A percentile compares a stretch with the other conserved stretches of the same genome.
Conservation (phyloP, 2,888 invertebrate species). For the Pseudococcus longispinus region DNA sequence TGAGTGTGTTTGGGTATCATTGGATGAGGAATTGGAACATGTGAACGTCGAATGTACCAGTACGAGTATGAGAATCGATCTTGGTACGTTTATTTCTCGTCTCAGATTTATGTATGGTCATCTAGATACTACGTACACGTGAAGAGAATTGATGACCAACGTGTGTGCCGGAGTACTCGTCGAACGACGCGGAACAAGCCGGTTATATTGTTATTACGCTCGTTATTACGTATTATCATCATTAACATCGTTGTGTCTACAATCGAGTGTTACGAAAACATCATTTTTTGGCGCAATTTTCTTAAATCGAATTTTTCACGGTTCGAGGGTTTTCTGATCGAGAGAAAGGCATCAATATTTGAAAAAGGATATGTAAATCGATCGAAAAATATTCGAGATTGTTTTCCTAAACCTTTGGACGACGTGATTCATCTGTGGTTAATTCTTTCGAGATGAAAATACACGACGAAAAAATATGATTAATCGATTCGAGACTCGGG, state of each 20-base stretch:
- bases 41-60: background rate
- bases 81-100: background rate
- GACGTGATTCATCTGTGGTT: background rate
- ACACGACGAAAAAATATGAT: background rate
- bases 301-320: background rate
- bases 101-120: background rate
- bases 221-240: background rate
- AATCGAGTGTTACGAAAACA: background rate
- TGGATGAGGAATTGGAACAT: slow-evolving; percentile 34
- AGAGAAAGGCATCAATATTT: background rate
- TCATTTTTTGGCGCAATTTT: background rate
- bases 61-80: background rate
- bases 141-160: background rate
- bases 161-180: background rate
- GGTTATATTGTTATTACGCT: background rate
- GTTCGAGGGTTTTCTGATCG: background rate
- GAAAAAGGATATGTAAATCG: too few relatives aligned
- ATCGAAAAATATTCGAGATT: too few relatives aligned
- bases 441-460: background rate
- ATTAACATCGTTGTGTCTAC: background rate
- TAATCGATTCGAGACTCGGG: background rate
- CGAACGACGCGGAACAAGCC: background rate
- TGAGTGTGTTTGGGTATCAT: slow-evolving; percentile 1
- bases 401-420: too few relatives aligned
- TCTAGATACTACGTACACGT: background rate